Evolutionary conservation across 2,113 vertebrate genomes (phyloP).

Genomic region (Synchiropus splendidus): DNA sequence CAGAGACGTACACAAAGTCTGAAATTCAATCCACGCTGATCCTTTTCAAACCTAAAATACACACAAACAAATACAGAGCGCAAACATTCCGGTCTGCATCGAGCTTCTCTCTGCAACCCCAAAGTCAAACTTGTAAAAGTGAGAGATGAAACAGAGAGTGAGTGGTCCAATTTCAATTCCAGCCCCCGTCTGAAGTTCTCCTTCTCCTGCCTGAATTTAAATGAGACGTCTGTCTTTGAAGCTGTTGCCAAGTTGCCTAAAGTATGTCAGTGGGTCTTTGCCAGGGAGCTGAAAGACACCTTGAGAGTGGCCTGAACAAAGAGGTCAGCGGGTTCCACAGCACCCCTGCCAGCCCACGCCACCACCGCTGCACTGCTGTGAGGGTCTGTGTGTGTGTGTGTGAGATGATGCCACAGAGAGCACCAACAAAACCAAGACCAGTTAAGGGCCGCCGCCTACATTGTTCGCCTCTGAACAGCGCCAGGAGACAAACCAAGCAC

Average conservation of each 20-base stretch:
- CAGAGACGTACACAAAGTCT: too few species aligned
- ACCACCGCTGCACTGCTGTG: slow-evolving; percentile 12
- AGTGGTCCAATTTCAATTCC: slow-evolving; percentile 53
- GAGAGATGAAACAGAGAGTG: slow-evolving; percentile 3
- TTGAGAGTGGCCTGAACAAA: slow-evolving; percentile 40
- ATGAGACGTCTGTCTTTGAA: slow-evolving; percentile 66
- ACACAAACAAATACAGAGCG: too few species aligned
- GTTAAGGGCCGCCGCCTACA: slow-evolving; percentile 36
- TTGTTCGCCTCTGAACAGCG: slow-evolving; percentile 20
- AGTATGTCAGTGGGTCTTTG: slow-evolving; percentile 56
- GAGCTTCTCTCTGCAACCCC: slow-evolving; percentile 1
- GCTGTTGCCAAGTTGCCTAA: slow-evolving; percentile 63
- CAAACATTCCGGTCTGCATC: neutral
- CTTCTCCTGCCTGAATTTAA: slow-evolving; percentile 59
- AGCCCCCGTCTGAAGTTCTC: slow-evolving; percentile 52
- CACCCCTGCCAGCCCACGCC: slow-evolving; percentile 27
- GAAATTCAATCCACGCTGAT: too few species aligned
- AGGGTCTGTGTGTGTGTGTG: slow-evolving; percentile 7
- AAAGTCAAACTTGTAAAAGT: slow-evolving; percentile 9
- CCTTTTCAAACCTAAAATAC: too few species aligned
- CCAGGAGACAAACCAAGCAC: slow-evolving; percentile 21
- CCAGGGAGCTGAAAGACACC: slow-evolving; percentile 54
- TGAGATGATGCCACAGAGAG: neutral
- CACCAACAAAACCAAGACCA: slow-evolving; percentile 6
- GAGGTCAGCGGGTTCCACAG: slow-evolving; percentile 35